Evolutionary conservation across 2,797 vertebrate species (phyloP).

Genomic region (Ambastaia sidthimunki): DNA sequence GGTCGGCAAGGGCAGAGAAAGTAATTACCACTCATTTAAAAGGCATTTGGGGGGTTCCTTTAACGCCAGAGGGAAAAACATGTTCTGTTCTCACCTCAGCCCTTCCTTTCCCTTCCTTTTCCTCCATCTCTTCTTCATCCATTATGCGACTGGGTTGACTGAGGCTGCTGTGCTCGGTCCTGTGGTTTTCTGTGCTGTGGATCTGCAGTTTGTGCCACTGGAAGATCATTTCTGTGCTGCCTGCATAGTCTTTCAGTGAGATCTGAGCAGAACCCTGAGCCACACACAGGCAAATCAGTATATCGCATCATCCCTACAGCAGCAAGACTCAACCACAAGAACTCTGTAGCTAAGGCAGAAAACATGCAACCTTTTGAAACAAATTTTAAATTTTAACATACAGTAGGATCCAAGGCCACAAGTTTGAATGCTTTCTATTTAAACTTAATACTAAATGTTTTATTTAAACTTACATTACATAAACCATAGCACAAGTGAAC

Average conservation of each 20-base stretch:
- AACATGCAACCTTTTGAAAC: no score
- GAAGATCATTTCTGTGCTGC: constrained; percentile 86
- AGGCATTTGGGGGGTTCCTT: neutral
- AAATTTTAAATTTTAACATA: no score
- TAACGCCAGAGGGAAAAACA: neutral
- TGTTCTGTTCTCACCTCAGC: constrained; percentile 68
- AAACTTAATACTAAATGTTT: no score
- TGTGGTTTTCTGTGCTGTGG: constrained; percentile 74
- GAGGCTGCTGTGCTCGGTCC: constrained; percentile 70
- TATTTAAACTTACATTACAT: no score
- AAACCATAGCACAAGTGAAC: no score
- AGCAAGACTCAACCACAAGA: no score
- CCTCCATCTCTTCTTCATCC: constrained; percentile 72
- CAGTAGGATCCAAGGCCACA: no score
- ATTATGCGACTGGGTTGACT: constrained; percentile 65
- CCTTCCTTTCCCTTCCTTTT: constrained; percentile 66
- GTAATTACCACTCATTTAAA: neutral
- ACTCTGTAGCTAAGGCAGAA: no score
- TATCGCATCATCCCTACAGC: neutral
- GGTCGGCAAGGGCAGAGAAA: neutral
- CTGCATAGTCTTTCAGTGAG: constrained; percentile 82
- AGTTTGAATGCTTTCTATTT: no score
- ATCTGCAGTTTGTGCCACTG: constrained; percentile 89
- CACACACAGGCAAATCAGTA: constrained; percentile 18
- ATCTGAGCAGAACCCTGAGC: constrained; percentile 89